phyloP scores from a whole-genome alignment of 2,888 invertebrate genomes.

The Lucinisca nassula region DNA sequence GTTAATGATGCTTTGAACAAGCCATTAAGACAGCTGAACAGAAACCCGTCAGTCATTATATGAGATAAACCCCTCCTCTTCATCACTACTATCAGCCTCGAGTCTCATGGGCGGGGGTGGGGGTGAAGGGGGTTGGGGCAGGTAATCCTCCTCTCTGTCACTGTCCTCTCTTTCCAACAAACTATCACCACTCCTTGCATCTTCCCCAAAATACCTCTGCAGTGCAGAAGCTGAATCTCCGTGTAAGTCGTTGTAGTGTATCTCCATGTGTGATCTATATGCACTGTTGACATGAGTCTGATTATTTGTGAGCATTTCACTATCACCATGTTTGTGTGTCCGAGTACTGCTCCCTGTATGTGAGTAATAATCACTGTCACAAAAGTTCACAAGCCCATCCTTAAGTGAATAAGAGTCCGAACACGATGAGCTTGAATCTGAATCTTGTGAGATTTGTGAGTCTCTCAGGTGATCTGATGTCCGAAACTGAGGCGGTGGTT shows the following conservation, averaged over 20 bases:
- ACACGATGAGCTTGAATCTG: conserved; percentile 72
- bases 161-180: conserved; percentile 66
- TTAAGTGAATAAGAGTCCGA: conserved; percentile 66
- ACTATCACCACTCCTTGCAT: conserved; percentile 41
- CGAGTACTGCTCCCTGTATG: conserved; percentile 75
- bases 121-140: conserved; percentile 68
- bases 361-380: conserved; percentile 82
- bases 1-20: no score
- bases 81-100: conserved; percentile 35
- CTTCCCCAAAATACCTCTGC: conserved; percentile 52
- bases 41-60: not conserved
- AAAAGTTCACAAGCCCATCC: conserved; percentile 67
- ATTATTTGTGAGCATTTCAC: conserved; percentile 2
- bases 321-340: conserved; percentile 40
- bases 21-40: no score
- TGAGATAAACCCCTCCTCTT: conserved; percentile 33
- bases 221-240: conserved; percentile 28
- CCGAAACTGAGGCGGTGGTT: conserved; percentile 82
- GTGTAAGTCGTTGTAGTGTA: conserved; percentile 63
- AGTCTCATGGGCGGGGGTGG: conserved; percentile 69
- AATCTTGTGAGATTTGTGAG: conserved; percentile 71
- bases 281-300: not conserved
- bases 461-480: conserved; percentile 71
- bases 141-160: conserved; percentile 63
- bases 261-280: conserved; percentile 60